phyloP scores from a whole-genome alignment of 2,797 vertebrate genomes.

The Balearica regulorum region DNA sequence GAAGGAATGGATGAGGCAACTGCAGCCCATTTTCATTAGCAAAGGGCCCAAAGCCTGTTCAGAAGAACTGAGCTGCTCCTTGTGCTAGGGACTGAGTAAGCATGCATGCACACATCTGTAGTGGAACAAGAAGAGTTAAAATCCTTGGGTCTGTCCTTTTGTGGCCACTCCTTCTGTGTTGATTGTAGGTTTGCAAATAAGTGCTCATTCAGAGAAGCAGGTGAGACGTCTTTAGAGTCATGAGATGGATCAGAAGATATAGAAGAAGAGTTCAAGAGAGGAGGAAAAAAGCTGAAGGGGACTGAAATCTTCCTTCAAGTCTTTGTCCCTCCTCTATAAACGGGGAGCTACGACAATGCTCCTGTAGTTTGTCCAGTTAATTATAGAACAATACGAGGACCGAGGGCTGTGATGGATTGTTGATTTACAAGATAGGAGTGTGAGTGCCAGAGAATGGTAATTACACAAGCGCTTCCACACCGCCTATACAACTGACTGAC shows the following conservation, averaged over 20 bases:
- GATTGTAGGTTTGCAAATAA: constrained; percentile 35
- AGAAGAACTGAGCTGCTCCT: background rate
- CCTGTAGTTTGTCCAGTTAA: constrained; percentile 81
- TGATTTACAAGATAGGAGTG: constrained; percentile 78
- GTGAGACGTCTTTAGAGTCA: constrained; percentile 33
- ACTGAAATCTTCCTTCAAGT: constrained; percentile 11
- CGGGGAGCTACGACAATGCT: constrained; percentile 74
- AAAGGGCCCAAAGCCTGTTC: background rate
- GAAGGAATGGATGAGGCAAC: background rate
- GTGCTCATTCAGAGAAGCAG: constrained; percentile 32
- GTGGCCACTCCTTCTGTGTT: background rate
- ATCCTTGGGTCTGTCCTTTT: background rate
- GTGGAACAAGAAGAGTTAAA: constrained; percentile 26
- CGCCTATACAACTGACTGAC: constrained; percentile 41
- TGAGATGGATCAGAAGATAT: constrained; percentile 35
- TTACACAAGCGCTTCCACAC: constrained; percentile 48
- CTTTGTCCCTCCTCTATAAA: constrained; percentile 38
- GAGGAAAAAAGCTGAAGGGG: constrained; percentile 15
- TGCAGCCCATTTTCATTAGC: background rate
- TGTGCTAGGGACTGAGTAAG: background rate
- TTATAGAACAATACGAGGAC: constrained; percentile 79
- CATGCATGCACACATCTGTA: fast-evolving
- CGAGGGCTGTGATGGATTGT: constrained; percentile 82
- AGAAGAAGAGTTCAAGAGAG: constrained; percentile 18
- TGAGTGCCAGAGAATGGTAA: constrained; percentile 71